Conservation (phyloP, 2,888 invertebrate species). For the Dasypogon diadema region DNA sequence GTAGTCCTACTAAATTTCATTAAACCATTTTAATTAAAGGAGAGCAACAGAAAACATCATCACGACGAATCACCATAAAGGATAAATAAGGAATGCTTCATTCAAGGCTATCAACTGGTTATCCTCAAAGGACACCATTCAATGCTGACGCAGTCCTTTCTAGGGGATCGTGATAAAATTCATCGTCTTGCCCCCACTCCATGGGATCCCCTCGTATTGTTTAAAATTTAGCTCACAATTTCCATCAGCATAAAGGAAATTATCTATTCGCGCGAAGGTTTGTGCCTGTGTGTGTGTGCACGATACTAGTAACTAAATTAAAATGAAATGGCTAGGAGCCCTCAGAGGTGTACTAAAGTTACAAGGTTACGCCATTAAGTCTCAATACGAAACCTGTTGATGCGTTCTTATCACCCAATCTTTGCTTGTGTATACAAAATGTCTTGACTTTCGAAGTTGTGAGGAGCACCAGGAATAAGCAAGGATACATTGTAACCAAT, state of each 20-base stretch:
- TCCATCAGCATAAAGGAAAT: conserved; percentile 33
- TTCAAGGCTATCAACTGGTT: neutral
- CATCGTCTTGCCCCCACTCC: neutral
- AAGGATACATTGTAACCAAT: no score
- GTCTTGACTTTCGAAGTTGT: neutral
- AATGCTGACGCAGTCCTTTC: neutral
- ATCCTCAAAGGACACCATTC: conserved; percentile 1
- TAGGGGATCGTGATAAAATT: neutral
- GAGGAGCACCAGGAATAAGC: neutral
- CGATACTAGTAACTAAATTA: conserved; percentile 33
- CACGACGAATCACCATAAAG: conserved; percentile 11
- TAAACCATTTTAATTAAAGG: conserved; percentile 43
- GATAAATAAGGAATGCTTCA: neutral
- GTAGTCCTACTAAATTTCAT: conserved; percentile 17
- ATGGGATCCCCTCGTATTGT: neutral
- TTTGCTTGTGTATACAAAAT: neutral
- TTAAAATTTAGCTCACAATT: conserved; percentile 36
- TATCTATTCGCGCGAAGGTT: conserved; percentile 17
- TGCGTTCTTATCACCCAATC: conserved; percentile 38
- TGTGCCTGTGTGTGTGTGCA: conserved; percentile 5
- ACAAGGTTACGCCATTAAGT: conserved; percentile 35
- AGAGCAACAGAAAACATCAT: neutral
- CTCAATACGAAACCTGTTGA: conserved; percentile 43
- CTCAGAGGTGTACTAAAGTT: conserved; percentile 27
- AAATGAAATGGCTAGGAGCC: conserved; percentile 8